phyloP scores from a whole-genome alignment of 2,113 vertebrate species.

The Eonycteris spelaea region DNA sequence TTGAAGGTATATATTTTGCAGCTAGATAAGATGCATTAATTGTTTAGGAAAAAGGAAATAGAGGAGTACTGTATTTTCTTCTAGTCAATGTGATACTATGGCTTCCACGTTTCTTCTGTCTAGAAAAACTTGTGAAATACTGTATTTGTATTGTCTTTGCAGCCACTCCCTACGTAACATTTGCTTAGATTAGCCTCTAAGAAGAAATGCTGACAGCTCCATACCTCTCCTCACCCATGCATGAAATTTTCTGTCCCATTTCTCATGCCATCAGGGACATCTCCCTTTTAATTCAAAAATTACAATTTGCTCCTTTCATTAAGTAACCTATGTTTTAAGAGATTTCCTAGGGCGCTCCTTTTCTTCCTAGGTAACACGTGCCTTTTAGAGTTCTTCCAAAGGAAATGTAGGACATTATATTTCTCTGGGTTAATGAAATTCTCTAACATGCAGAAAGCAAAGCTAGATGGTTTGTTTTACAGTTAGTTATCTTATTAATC shows the following conservation, averaged over 20 bases:
- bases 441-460: not conserved
- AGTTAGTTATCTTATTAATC: not conserved
- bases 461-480: not conserved
- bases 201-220: not conserved
- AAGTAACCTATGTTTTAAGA: constrained; percentile 3
- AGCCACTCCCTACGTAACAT: not conserved
- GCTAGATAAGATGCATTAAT: not conserved
- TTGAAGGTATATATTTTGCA: not conserved
- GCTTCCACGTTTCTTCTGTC: not conserved
- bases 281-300: not conserved
- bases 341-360: not conserved
- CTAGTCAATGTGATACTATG: not conserved
- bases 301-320: not conserved
- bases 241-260: not conserved
- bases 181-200: not conserved
- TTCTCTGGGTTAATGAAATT: not conserved
- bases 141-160: not conserved
- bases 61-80: not conserved
- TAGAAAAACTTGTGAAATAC: not conserved
- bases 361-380: not conserved
- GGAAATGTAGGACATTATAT: not conserved
- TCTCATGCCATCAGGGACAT: not conserved
- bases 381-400: constrained; percentile 29
- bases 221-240: not conserved
- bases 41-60: not conserved